Base-by-base conservation (phyloP, 1,140 invertebrate genomes). In the Drosophila ananassae region DNA sequence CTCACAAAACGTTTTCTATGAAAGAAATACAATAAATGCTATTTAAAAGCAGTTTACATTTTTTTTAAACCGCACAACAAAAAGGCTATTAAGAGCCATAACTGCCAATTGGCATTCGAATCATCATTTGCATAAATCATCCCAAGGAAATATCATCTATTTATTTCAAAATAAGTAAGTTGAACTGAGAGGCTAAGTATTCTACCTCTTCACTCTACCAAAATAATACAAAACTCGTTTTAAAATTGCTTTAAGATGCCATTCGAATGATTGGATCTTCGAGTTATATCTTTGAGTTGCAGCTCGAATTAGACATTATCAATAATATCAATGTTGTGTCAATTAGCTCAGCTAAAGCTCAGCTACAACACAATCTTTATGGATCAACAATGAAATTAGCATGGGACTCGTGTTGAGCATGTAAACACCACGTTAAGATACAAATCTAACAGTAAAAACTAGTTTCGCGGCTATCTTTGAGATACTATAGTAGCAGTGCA, bases 11-110 rank as follows among this genome's bases (percentile, higher is more conserved):
- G 77, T 54, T 84, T 57, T 56, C 56, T 68, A 72, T 77, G 59
- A 32, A 64, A 63, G 79, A 73, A 84, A 84, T 28, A 28, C 25
- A 28, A 28, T 79, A 61, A 83, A 84, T 83, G 52, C 80, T 67
- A 51, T 83, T 80, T 69, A 87, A 74, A 87, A 60, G 73, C 81
- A 74, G 79, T 85, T 85, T 74, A 80, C 79, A 77, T 74, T 85
- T 63, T 47, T 51, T 57, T 56, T 67, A 52, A 85, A 59, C 53
- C 57, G 53, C 25, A 47, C 46, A 58, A 67, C 54, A 67, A 77
- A 83, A 59, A 59, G 63, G 62, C 77, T 56, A 81, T 87, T 71
- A 73, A 52, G 64, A 48, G 64, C 64, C 64, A 62, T 73, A 79
- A 81, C 71, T 77, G 76, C 59, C 81, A 85, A 58, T 66, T 73